phyloP scores from a whole-genome alignment of 2,888 invertebrate genomes.

The Polydrusus pterygomalis region DNA sequence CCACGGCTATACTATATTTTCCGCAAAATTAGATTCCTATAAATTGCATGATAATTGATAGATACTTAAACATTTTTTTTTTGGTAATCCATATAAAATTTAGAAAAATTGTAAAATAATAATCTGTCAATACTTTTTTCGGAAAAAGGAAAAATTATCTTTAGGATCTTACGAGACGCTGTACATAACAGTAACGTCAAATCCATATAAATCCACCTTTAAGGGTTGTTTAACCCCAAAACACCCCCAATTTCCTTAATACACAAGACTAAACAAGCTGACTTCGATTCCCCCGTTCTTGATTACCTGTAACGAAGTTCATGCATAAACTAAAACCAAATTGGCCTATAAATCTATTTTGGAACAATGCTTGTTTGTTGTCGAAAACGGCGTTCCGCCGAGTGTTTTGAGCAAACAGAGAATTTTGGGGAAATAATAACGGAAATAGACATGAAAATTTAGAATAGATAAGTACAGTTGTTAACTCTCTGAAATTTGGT shows the following conservation, averaged over 20 bases:
- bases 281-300: slow-evolving; percentile 52
- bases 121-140: too few relatives aligned
- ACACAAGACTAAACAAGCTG: slow-evolving; percentile 47
- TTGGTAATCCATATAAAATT: too few relatives aligned
- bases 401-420: slow-evolving; percentile 41
- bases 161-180: background rate
- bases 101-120: background rate
- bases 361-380: slow-evolving; percentile 56
- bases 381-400: slow-evolving; percentile 39
- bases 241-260: slow-evolving; percentile 50
- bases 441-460: background rate
- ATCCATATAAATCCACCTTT: slow-evolving; percentile 30
- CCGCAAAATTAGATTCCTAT: background rate
- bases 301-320: slow-evolving; percentile 58
- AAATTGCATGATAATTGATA: background rate
- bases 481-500: too few relatives aligned
- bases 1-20: background rate
- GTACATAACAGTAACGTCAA: background rate
- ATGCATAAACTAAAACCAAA: slow-evolving; percentile 57
- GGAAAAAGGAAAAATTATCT: too few relatives aligned
- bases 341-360: slow-evolving; percentile 57
- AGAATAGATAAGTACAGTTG: too few relatives aligned
- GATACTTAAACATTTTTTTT: too few relatives aligned
- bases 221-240: slow-evolving; percentile 27
- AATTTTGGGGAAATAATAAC: slow-evolving; percentile 14